Conservation (phyloP, 2,797 vertebrate species). For the Arnoldichthys spilopterus region DNA sequence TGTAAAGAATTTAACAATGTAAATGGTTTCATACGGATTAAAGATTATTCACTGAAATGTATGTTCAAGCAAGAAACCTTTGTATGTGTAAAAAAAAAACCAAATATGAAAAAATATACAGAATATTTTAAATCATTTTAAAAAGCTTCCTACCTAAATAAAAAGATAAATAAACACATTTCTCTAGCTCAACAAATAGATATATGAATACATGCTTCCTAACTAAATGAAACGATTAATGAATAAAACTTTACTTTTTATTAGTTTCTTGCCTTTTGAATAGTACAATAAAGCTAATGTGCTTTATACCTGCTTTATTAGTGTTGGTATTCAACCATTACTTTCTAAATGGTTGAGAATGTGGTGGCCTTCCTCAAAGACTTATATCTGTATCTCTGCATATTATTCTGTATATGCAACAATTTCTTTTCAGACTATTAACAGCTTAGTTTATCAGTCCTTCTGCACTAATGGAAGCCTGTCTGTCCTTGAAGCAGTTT, state of each 20-base stretch:
- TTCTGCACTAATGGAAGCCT: slow-evolving; percentile 48
- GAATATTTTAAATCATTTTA: not conserved
- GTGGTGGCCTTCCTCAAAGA: slow-evolving; percentile 25
- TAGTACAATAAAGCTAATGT: slow-evolving; percentile 12
- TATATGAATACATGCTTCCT: not conserved
- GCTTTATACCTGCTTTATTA: slow-evolving; percentile 23
- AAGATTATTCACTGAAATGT: too few relatives aligned
- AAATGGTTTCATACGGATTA: too few relatives aligned
- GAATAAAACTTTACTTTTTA: slow-evolving; percentile 13
- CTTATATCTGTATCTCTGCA: slow-evolving; percentile 32
- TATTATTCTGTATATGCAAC: slow-evolving; percentile 33
- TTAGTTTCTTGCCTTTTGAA: slow-evolving; percentile 4
- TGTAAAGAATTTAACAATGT: too few relatives aligned
- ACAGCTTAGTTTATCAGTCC: slow-evolving; percentile 51
- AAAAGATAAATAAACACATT: not conserved
- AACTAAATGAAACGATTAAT: slow-evolving; percentile 2
- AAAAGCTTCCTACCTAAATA: not conserved
- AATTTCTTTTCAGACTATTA: slow-evolving; percentile 48
- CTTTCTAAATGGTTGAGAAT: slow-evolving; percentile 37
- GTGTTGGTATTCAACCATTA: not conserved
- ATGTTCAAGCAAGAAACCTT: too few relatives aligned
- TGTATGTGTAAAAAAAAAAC: not conserved
- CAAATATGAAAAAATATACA: not conserved
- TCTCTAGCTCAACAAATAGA: not conserved
- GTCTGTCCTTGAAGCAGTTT: slow-evolving; percentile 53